phyloP scores from a whole-genome alignment of 2,113 vertebrate species.

The Corythaixoides concolor region DNA sequence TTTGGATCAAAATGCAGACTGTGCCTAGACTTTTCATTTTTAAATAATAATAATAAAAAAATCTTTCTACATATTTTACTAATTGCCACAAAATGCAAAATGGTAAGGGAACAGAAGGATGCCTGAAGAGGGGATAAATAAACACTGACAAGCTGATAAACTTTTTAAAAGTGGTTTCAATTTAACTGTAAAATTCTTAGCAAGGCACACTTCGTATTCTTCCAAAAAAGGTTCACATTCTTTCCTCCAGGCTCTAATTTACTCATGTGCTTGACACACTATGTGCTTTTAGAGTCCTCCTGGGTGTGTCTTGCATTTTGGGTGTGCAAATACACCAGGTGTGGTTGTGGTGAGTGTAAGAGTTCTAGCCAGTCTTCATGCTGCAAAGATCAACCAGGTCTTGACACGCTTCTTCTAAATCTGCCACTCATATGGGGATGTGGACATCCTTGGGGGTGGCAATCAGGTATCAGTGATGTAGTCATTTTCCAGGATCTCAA shows the following conservation, averaged over 20 bases:
- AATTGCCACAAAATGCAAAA: background rate
- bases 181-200: background rate
- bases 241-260: background rate
- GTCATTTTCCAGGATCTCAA: background rate
- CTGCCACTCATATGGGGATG: accelerated
- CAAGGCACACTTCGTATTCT: background rate
- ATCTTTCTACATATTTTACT: background rate
- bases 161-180: background rate
- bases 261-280: background rate
- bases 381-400: background rate
- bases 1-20: background rate
- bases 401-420: background rate
- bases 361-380: background rate
- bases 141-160: background rate
- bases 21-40: background rate
- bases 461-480: background rate
- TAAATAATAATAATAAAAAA: background rate
- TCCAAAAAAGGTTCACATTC: accelerated
- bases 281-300: background rate
- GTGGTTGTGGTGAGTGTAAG: background rate
- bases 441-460: background rate
- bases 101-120: background rate
- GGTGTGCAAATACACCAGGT: background rate
- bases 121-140: background rate
- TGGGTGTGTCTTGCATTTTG: background rate